These are phyloP conservation scores for Ferdinandea cuprea DNA, from an alignment of 2,888 invertebrate species.

Conservation along the genomic window DNA sequence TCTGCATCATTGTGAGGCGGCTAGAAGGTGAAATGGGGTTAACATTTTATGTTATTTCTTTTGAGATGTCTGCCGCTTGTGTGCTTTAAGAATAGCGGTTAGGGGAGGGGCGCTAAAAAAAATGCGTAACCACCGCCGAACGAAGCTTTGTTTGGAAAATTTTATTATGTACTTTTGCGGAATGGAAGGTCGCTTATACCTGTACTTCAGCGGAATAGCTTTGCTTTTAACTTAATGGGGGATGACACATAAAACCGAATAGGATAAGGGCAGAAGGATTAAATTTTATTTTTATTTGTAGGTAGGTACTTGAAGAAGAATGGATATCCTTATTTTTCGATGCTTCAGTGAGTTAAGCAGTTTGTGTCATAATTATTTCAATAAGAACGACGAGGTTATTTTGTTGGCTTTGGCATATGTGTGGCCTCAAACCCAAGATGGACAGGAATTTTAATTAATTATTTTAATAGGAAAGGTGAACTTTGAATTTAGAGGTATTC, in stretches of 20 bases:
- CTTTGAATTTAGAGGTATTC: no score
- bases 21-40: conserved; percentile 3
- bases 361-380: no score
- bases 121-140: conserved; percentile 33
- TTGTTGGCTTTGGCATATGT: no score
- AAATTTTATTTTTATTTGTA: conserved; percentile 27
- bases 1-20: conserved; percentile 2
- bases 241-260: conserved; percentile 58
- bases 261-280: conserved; percentile 24
- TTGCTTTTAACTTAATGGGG: conserved; percentile 48
- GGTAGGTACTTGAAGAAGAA: neutral
- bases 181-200: conserved; percentile 38
- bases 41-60: conserved; percentile 37
- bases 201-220: conserved; percentile 26
- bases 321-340: neutral
- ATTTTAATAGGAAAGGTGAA: no score
- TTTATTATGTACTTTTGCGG: conserved; percentile 49
- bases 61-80: neutral
- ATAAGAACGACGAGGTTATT: no score
- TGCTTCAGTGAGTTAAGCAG: no score
- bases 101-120: neutral
- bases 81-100: neutral
- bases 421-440: no score
- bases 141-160: conserved; percentile 44
- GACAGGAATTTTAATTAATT: no score